Percentiles rank a stretch among this genome's conserved stretches.
phyloP scores from a whole-genome alignment of 2,888 invertebrate species.

The Macrosiphum euphorbiae region DNA sequence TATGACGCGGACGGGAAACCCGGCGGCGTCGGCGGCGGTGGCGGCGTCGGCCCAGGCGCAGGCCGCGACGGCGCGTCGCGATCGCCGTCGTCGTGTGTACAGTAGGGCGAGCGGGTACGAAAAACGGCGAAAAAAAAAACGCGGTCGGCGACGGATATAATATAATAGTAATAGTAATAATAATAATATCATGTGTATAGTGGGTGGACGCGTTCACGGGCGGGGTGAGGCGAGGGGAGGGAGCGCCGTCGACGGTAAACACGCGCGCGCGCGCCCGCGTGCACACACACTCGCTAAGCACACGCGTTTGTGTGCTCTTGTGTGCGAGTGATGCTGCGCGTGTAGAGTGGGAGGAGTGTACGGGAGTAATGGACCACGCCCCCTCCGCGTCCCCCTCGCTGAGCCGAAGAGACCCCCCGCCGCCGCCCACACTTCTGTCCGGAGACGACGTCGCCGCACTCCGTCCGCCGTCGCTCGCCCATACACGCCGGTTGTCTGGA shows the following conservation, averaged over 20 bases:
- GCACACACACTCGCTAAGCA: neutral
- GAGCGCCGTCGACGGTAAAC: neutral
- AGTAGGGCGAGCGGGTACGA: slow-evolving; percentile 21
- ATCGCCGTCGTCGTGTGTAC: slow-evolving; percentile 21
- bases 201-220: neutral
- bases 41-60: slow-evolving; percentile 7
- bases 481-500: neutral
- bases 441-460: neutral
- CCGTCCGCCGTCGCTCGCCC: slow-evolving; percentile 10
- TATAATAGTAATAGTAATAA: neutral
- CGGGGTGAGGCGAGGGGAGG: neutral
- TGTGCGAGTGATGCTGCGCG: slow-evolving; percentile 22
- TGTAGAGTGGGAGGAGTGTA: slow-evolving; percentile 56
- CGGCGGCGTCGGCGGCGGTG: slow-evolving; percentile 39
- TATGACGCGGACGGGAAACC: slow-evolving; percentile 25
- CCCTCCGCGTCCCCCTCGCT: slow-evolving; percentile 6
- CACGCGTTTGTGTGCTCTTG: neutral
- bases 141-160: neutral
- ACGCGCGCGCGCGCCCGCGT: neutral
- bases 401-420: neutral
- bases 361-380: slow-evolving; percentile 58
- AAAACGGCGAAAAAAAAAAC: slow-evolving; percentile 42
- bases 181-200: slow-evolving; percentile 3
- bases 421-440: slow-evolving; percentile 1
- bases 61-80: slow-evolving; percentile 25